Evolutionary conservation across 2,113 vertebrate genomes (phyloP).

Genomic region (Hippocampus mohnikei): DNA sequence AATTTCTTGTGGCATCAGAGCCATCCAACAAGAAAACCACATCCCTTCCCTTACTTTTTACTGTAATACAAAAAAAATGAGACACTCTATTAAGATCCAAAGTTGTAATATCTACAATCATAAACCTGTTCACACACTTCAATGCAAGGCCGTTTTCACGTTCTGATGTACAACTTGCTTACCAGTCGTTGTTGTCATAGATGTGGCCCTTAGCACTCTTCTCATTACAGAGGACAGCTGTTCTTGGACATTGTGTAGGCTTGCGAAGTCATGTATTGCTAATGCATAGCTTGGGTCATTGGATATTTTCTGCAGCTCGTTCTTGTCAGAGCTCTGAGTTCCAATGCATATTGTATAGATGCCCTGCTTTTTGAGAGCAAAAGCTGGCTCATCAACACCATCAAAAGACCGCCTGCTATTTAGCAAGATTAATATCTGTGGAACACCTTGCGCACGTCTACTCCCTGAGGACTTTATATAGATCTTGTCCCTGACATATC

Average conservation of each 20-base stretch:
- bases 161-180: not conserved
- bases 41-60: slow-evolving; percentile 24
- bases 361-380: slow-evolving; percentile 28
- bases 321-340: slow-evolving; percentile 29
- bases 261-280: slow-evolving; percentile 36
- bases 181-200: slow-evolving; percentile 12
- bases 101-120: not conserved
- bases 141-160: not conserved
- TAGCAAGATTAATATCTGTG: slow-evolving; percentile 51
- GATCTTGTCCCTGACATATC: slow-evolving; percentile 47
- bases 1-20: slow-evolving; percentile 28
- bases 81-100: not conserved
- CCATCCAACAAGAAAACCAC: slow-evolving; percentile 64
- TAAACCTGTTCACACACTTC: not conserved
- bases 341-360: slow-evolving; percentile 30
- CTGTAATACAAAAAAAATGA: not conserved
- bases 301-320: slow-evolving; percentile 45
- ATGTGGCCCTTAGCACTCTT: slow-evolving; percentile 12
- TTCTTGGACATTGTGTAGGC: slow-evolving; percentile 29
- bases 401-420: slow-evolving; percentile 49
- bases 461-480: slow-evolving; percentile 50
- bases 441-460: slow-evolving; percentile 38
- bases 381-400: slow-evolving; percentile 26
- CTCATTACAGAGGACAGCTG: slow-evolving; percentile 28
- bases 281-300: slow-evolving; percentile 28